Evolutionary conservation across 2,888 invertebrate species (phyloP).

Genomic region (Andrena trimmerana): DNA sequence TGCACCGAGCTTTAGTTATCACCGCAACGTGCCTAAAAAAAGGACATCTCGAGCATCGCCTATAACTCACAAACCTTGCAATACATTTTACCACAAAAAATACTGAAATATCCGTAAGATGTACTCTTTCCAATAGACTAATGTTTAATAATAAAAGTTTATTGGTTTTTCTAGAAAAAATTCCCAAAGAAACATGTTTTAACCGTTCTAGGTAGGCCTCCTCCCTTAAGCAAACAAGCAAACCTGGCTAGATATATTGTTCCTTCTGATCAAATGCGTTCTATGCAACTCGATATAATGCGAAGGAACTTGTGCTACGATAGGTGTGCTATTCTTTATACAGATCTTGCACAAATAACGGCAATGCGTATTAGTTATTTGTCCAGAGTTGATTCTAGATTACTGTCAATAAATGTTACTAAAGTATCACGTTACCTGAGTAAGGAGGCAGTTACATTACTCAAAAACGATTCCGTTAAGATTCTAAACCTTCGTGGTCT

Average conservation of each 20-base stretch:
- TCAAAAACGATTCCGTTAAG: background rate
- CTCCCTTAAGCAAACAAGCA: conserved; percentile 57
- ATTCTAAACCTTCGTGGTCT: conserved; percentile 17
- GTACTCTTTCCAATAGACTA: too few relatives aligned
- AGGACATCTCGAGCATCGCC: too few relatives aligned
- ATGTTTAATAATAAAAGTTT: too few relatives aligned
- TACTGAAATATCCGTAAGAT: too few relatives aligned
- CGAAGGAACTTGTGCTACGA: conserved; percentile 21
- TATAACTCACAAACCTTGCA: too few relatives aligned
- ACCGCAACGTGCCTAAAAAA: too few relatives aligned
- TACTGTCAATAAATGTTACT: background rate
- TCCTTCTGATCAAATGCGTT: conserved; percentile 1
- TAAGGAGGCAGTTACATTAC: conserved; percentile 35
- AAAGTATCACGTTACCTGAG: conserved; percentile 36
- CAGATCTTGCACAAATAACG: conserved; percentile 53
- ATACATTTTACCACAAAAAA: too few relatives aligned
- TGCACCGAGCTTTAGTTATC: too few relatives aligned
- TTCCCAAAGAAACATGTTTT: background rate
- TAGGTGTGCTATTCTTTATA: conserved; percentile 4
- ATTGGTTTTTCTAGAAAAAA: too few relatives aligned
- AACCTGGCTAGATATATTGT: conserved; percentile 30
- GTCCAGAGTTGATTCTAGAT: conserved; percentile 1
- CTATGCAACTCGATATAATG: conserved; percentile 4
- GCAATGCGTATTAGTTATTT: background rate
- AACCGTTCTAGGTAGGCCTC: background rate